Conservation (phyloP, 2,113 vertebrate species). For the Ciconia boyciana region DNA sequence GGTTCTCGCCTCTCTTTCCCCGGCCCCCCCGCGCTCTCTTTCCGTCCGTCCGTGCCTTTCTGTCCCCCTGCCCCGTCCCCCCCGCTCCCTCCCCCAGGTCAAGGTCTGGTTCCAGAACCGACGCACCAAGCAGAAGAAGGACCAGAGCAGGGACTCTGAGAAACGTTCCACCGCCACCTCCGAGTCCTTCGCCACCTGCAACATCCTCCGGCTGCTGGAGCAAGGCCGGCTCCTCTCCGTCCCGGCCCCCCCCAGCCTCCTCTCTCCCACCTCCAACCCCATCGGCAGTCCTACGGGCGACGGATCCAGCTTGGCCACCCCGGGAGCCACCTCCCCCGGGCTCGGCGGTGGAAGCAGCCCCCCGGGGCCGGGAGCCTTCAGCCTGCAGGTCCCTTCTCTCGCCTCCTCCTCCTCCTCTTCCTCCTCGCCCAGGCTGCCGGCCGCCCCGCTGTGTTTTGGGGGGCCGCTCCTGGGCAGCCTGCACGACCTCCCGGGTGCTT, state of each 20-base stretch:
- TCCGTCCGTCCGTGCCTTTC: background rate
- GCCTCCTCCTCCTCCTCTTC: conserved; percentile 60
- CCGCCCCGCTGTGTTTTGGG: conserved; percentile 78
- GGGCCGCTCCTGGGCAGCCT: conserved; percentile 76
- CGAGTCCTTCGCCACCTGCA: conserved; percentile 91
- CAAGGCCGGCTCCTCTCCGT: conserved; percentile 85
- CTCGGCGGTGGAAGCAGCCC: conserved; percentile 51
- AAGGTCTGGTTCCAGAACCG: conserved; percentile 98
- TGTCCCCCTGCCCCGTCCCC: background rate
- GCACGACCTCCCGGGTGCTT: conserved; percentile 77
- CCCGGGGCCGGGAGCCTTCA: conserved; percentile 66
- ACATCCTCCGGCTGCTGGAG: conserved; percentile 90
- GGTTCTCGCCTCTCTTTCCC: background rate
- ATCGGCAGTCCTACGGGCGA: conserved; percentile 35
- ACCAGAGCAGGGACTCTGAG: conserved; percentile 92
- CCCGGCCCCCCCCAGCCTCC: conserved; percentile 78
- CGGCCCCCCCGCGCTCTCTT: background rate
- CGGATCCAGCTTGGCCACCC: conserved; percentile 69
- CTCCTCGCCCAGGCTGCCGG: conserved; percentile 70
- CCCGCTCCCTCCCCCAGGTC: conserved; percentile 71
- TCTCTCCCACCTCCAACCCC: conserved; percentile 59
- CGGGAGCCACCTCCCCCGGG: conserved; percentile 73
- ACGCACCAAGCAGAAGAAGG: conserved; percentile 97
- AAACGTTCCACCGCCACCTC: conserved; percentile 80
- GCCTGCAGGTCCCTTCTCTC: conserved; percentile 75